These are phyloP conservation scores for Listronotus bonariensis DNA, from an alignment of 1,140 invertebrate genomes.

Conservation along the genomic window DNA sequence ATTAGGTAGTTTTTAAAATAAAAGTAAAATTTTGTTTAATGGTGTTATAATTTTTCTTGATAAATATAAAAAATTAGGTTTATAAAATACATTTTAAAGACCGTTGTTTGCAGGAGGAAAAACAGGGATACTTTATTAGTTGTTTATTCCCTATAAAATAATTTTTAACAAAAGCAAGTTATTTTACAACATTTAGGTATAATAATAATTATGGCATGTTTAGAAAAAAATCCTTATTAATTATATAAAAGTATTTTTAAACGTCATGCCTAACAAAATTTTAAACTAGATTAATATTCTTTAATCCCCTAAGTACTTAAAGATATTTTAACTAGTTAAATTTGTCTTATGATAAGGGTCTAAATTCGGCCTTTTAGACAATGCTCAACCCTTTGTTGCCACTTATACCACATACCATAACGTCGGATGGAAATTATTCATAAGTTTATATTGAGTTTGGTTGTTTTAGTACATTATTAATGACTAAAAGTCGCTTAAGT, in stretches of 20 bases:
- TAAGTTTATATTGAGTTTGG: conserved; percentile 15
- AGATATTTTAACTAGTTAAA: conserved; percentile 12
- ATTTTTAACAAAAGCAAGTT: too few relatives aligned
- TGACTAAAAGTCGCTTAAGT: neutral
- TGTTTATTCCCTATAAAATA: too few relatives aligned
- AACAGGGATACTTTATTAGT: too few relatives aligned
- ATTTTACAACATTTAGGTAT: too few relatives aligned
- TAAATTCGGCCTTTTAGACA: conserved; percentile 7
- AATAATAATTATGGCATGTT: too few relatives aligned
- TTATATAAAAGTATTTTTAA: neutral
- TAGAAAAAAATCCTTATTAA: too few relatives aligned
- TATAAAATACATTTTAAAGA: too few relatives aligned
- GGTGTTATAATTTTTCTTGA: too few relatives aligned
- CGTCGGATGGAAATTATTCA: conserved; percentile 5
- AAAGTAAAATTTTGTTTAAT: too few relatives aligned
- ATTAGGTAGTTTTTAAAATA: too few relatives aligned
- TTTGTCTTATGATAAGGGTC: conserved; percentile 11
- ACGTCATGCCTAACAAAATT: neutral
- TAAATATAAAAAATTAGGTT: too few relatives aligned
- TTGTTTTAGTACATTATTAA: conserved; percentile 5
- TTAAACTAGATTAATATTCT: conserved; percentile 4
- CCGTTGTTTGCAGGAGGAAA: too few relatives aligned
- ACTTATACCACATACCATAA: neutral
- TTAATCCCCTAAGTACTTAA: neutral
- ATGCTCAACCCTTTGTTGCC: neutral